A percentile compares a stretch with the other conserved stretches of the same genome.
These are phyloP conservation scores for Stichopus chloronotus DNA, from an alignment of 35 echinoderm and acorn worm species.

Conservation along the genomic window DNA sequence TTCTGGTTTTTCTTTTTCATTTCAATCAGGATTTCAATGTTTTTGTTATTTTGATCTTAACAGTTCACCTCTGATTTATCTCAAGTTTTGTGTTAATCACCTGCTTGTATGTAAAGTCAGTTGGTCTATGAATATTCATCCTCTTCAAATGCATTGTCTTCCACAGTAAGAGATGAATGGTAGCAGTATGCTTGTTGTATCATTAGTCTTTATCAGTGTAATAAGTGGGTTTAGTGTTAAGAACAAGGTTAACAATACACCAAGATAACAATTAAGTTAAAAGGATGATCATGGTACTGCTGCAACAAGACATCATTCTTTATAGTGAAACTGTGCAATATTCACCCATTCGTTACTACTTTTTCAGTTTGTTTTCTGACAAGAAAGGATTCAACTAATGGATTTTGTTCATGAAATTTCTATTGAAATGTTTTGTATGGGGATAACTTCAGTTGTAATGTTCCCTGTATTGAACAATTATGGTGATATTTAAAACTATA, in stretches of 20 bases:
- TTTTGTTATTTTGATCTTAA: too few relatives aligned
- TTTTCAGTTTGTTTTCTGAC: neutral
- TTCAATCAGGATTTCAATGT: too few relatives aligned
- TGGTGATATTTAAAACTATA: slow-evolving; percentile 19
- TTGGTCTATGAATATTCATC: too few relatives aligned
- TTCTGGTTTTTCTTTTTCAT: too few relatives aligned
- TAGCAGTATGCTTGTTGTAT: too few relatives aligned
- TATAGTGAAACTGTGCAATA: neutral
- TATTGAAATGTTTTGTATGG: slow-evolving; percentile 17
- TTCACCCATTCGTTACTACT: neutral
- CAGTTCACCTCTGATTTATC: too few relatives aligned
- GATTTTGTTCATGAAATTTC: neutral
- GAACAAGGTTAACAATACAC: neutral
- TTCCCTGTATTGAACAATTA: neutral
- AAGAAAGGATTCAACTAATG: neutral
- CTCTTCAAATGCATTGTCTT: too few relatives aligned
- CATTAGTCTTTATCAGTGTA: too few relatives aligned
- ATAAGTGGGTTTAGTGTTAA: too few relatives aligned
- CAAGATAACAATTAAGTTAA: neutral
- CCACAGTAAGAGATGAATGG: too few relatives aligned
- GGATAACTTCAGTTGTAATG: neutral
- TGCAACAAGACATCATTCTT: neutral
- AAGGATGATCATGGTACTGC: neutral
- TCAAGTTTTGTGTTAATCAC: too few relatives aligned
- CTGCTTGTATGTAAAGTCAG: too few relatives aligned